Evolutionary conservation across 2,888 invertebrate genomes (phyloP).

Genomic region (Sesia apiformis): DNA sequence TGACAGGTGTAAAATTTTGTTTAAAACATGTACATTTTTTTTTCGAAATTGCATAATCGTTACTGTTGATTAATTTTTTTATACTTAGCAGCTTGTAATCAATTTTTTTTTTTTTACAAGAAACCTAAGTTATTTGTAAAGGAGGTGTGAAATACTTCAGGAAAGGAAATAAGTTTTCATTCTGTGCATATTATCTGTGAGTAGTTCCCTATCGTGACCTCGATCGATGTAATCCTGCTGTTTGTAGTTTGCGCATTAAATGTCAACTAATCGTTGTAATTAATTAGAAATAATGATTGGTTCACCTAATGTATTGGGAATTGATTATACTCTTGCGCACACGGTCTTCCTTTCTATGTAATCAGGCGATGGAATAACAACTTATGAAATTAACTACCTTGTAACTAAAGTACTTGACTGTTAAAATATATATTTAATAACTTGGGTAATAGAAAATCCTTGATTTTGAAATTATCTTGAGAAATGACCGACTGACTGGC

Average conservation of each 20-base stretch:
- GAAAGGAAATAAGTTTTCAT: conserved; percentile 38
- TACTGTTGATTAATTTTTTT: conserved; percentile 60
- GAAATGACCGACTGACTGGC: no score
- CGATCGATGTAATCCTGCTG: background rate
- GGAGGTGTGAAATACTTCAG: conserved; percentile 63
- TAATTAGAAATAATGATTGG: conserved; percentile 38
- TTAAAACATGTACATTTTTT: conserved; percentile 29
- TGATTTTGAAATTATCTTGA: no score
- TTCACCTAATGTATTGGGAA: conserved; percentile 49
- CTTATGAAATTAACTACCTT: no score
- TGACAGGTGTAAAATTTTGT: conserved; percentile 16
- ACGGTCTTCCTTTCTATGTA: conserved; percentile 9
- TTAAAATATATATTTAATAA: no score
- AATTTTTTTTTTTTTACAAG: conserved; percentile 50
- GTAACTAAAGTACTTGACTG: no score
- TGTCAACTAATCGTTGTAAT: conserved; percentile 34
- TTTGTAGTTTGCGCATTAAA: conserved; percentile 30
- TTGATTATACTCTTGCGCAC: conserved; percentile 41
- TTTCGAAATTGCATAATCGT: conserved; percentile 64
- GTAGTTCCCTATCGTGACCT: background rate
- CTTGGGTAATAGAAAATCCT: no score
- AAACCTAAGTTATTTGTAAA: conserved; percentile 44
- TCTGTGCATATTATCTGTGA: conserved; percentile 17
- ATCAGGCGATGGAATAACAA: no score
- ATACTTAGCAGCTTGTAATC: conserved; percentile 67